Conservation (phyloP, 2,797 vertebrate species). For the Neosilurus hyrtlii region DNA sequence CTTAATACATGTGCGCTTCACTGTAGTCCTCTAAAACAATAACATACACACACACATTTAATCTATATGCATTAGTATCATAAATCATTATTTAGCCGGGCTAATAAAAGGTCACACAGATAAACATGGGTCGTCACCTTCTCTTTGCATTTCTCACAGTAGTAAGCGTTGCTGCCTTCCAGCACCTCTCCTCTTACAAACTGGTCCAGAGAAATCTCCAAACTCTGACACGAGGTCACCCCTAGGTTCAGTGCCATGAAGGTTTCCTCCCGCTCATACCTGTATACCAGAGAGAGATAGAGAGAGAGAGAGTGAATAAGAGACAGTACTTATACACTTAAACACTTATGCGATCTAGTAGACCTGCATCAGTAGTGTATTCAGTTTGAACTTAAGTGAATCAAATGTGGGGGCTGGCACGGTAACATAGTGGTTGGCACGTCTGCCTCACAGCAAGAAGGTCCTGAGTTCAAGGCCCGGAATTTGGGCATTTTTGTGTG, state of each 20-base stretch:
- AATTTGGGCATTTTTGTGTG: too few species aligned
- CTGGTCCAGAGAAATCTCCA: slow-evolving; percentile 98
- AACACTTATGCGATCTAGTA: background rate
- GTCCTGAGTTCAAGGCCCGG: too few species aligned
- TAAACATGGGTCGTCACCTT: slow-evolving; percentile 75
- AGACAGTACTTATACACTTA: too few species aligned
- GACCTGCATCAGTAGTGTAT: background rate
- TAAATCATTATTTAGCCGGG: background rate
- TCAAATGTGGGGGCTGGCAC: background rate
- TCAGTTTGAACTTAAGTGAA: background rate
- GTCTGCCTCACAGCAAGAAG: too few species aligned
- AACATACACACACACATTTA: background rate
- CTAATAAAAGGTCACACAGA: background rate
- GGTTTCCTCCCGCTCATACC: slow-evolving; percentile 96
- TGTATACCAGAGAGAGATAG: slow-evolving; percentile 49
- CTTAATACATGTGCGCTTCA: slow-evolving; percentile 97
- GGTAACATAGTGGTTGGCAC: too few species aligned
- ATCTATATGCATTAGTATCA: background rate
- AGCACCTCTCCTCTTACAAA: slow-evolving; percentile 97
- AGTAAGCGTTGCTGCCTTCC: slow-evolving; percentile 97
- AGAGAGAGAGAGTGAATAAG: background rate
- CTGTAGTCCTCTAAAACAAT: slow-evolving; percentile 87
- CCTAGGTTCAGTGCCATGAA: slow-evolving; percentile 98
- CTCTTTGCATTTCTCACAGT: slow-evolving; percentile 99
- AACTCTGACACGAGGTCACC: slow-evolving; percentile 95